Percentiles rank a stretch among this genome's conserved stretches.
Evolutionary conservation across 2,888 invertebrate species (phyloP).

Genomic region (Cerceris rybyensis): DNA sequence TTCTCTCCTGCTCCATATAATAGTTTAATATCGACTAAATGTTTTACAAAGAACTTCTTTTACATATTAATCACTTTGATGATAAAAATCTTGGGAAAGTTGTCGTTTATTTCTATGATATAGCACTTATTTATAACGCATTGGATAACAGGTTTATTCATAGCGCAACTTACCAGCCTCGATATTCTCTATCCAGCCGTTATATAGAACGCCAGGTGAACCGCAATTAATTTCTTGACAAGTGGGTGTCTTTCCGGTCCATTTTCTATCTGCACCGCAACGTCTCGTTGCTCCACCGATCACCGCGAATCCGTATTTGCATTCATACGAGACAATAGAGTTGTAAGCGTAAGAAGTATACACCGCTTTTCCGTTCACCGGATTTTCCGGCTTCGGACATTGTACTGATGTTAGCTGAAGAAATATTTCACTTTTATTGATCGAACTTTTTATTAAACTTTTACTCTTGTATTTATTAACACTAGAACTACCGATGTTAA

Average conservation of each 20-base stretch:
- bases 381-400: conserved; percentile 95
- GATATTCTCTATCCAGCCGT: conserved; percentile 97
- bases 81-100: neutral
- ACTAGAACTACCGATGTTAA: too few relatives aligned
- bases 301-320: conserved; percentile 96
- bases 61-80: too few relatives aligned
- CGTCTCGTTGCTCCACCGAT: conserved; percentile 94
- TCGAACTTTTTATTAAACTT: conserved; percentile 9
- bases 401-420: conserved; percentile 93
- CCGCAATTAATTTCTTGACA: conserved; percentile 99
- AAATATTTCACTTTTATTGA: conserved; percentile 24
- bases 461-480: too few relatives aligned
- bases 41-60: too few relatives aligned
- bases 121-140: conserved; percentile 31
- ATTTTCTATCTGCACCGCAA: conserved; percentile 96
- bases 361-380: conserved; percentile 95
- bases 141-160: conserved; percentile 1
- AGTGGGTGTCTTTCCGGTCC: conserved; percentile 95
- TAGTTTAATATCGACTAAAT: too few relatives aligned
- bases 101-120: conserved; percentile 29
- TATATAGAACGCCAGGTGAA: conserved; percentile 95
- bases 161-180: conserved; percentile 83
- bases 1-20: too few relatives aligned
- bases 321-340: conserved; percentile 97
- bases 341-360: conserved; percentile 97